Evolutionary conservation across 2,888 invertebrate species (phyloP).

Genomic region (Leptodirus hochenwartii): DNA sequence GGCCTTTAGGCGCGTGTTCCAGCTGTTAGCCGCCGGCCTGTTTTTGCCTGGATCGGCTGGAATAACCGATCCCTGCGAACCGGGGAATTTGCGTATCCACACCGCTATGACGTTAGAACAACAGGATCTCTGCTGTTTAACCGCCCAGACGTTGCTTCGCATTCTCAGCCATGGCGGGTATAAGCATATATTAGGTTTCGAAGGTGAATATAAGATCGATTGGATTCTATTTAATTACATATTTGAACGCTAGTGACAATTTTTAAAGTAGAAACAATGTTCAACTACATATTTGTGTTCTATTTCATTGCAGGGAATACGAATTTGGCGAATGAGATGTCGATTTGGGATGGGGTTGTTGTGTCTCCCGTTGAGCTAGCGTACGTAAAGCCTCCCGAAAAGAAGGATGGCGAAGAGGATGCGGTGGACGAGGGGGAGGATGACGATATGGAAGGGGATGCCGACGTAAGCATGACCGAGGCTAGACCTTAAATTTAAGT

Average conservation of each 20-base stretch:
- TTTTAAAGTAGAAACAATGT: too few relatives aligned
- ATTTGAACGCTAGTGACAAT: too few relatives aligned
- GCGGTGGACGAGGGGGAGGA: slow-evolving; percentile 51
- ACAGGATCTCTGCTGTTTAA: slow-evolving; percentile 83
- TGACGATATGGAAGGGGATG: slow-evolving; percentile 44
- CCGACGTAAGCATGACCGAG: slow-evolving; percentile 36
- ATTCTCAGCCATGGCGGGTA: slow-evolving; percentile 88
- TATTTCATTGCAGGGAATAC: too few relatives aligned
- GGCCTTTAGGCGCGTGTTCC: slow-evolving; percentile 80
- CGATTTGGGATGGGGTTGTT: slow-evolving; percentile 92
- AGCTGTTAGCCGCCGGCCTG: slow-evolving; percentile 81
- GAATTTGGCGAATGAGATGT: slow-evolving; percentile 59
- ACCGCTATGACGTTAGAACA: slow-evolving; percentile 80
- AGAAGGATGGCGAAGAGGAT: slow-evolving; percentile 51
- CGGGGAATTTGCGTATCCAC: slow-evolving; percentile 73
- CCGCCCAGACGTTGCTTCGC: slow-evolving; percentile 81
- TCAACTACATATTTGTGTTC: too few relatives aligned
- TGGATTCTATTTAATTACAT: too few relatives aligned
- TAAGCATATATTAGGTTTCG: slow-evolving; percentile 67
- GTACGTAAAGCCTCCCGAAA: slow-evolving; percentile 65
- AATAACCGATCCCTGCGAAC: slow-evolving; percentile 89
- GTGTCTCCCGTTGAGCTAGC: slow-evolving; percentile 90
- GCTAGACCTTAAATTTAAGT: slow-evolving; percentile 17
- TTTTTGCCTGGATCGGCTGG: slow-evolving; percentile 89
- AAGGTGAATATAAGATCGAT: too few relatives aligned